Base-by-base conservation (phyloP, 2,888 invertebrate genomes). In the Drosophila formosana region DNA sequence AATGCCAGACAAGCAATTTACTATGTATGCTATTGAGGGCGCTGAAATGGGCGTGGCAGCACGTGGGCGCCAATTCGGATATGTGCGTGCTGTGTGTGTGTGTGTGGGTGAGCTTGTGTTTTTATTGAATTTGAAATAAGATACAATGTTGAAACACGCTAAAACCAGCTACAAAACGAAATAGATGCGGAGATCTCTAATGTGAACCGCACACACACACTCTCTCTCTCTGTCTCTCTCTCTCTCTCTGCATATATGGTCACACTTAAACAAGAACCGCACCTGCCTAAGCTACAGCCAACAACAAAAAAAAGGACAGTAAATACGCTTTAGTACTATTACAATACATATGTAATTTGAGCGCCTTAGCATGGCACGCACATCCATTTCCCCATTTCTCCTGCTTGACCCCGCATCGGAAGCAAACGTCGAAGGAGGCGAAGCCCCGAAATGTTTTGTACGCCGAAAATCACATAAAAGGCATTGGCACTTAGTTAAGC, bases 1-100 rank as follows among this genome's bases (percentile, higher is more conserved):
- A 89, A 86, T 85, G 89, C 85, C 85, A 81, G 81, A 75, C 89
- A 74, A 88, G 89, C 82, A 85, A 81, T 86, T 88, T 88, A 88
- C 76, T 83, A 75, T 75, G 64, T 72, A 60, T 70, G 78, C 78
- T 62, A 61, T 61, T 62, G 63, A 51, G 71, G 62, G 77, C 62
- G 76, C 52, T 65, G 49, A 47, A 47, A 49, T 47, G 84, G 84
- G 84, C 79, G 84, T 80, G 75, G 64, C 78, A 50, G 55, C 64
- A 73, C 67, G 67, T 66, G 78, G 50, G 53, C 64, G 34, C 50
- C 57, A 57, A 51, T 60, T 47, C 62, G 45, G 55, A 37, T 34
- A 7, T 51, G 49, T 26, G 30, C 28, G 53, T 25, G 25, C 39
- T 49, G 26, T 18, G 25, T 43, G 61, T 53, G 30, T 37, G 63